Conservation (phyloP, 2,113 vertebrate genomes). For the Austrofundulus limnaeus region DNA sequence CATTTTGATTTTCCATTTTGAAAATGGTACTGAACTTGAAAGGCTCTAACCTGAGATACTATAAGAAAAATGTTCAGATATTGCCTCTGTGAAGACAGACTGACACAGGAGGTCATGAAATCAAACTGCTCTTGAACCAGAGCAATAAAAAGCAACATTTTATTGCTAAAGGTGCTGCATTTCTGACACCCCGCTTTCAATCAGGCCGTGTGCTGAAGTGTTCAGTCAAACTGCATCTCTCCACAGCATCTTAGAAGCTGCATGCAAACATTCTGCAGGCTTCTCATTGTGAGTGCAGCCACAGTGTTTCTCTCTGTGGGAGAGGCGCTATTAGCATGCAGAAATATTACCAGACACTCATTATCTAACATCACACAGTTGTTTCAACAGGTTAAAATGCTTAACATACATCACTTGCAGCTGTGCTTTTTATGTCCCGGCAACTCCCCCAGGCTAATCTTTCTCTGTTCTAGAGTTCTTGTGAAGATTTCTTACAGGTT, state of each 20-base stretch:
- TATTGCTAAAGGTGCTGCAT: constrained; percentile 15
- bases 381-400: not conserved
- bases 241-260: constrained; percentile 1
- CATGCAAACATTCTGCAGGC: constrained; percentile 9
- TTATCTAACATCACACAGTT: not conserved
- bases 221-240: constrained; percentile 10
- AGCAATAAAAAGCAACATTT: constrained; percentile 25
- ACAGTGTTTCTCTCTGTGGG: not conserved
- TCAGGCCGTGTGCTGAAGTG: not conserved
- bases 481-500: not conserved
- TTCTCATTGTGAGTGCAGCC: not conserved
- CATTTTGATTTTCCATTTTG: not conserved
- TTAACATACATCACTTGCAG: constrained; percentile 8
- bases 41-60: not conserved
- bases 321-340: not conserved
- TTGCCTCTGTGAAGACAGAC: constrained; percentile 1
- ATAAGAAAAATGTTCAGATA: not conserved
- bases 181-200: constrained; percentile 22
- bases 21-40: not conserved
- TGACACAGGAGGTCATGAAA: constrained; percentile 16
- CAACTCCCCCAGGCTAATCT: not conserved
- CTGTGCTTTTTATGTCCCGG: not conserved
- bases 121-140: constrained; percentile 15
- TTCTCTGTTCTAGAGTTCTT: not conserved
- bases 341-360: not conserved